These are phyloP conservation scores for Adoxophyes honmai DNA, from an alignment of 1,140 invertebrate species.

Conservation along the genomic window DNA sequence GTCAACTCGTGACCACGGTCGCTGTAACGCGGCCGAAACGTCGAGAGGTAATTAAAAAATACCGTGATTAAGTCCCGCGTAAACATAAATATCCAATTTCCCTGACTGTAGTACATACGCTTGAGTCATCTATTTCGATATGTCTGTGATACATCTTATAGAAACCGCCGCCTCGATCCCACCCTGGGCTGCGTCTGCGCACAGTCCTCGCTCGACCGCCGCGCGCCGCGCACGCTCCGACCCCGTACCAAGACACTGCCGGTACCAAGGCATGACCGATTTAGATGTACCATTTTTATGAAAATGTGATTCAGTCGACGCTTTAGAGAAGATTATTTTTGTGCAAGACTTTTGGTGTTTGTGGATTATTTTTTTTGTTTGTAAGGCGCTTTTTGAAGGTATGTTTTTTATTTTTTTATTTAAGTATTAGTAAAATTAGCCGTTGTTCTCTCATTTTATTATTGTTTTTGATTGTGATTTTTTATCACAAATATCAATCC, in stretches of 20 bases:
- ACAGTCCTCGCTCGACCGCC: background rate
- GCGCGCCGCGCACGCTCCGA: background rate
- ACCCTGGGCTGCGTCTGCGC: background rate
- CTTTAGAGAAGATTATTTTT: background rate
- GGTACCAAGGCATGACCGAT: background rate
- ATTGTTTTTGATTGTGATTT: no score
- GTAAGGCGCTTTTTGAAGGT: conserved; percentile 8
- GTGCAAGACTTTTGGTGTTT: conserved; percentile 1
- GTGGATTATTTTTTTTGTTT: conserved; percentile 1
- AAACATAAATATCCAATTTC: no score
- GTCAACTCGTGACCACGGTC: no score
- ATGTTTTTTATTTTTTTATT: background rate
- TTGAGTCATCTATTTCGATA: no score
- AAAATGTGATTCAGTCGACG: conserved; percentile 13
- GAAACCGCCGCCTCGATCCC: background rate
- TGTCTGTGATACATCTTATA: no score
- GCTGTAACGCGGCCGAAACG: no score
- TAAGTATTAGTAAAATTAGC: background rate
- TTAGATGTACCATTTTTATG: conserved; percentile 9
- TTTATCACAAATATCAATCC: no score
- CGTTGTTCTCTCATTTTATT: no score
- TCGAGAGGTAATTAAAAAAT: no score
- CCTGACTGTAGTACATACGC: no score
- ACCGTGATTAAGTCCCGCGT: no score
- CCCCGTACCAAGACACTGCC: background rate